A percentile compares a stretch with the other conserved stretches of the same genome.
phyloP scores from a whole-genome alignment of 2,888 invertebrate genomes.

The Drosophila ustulata region DNA sequence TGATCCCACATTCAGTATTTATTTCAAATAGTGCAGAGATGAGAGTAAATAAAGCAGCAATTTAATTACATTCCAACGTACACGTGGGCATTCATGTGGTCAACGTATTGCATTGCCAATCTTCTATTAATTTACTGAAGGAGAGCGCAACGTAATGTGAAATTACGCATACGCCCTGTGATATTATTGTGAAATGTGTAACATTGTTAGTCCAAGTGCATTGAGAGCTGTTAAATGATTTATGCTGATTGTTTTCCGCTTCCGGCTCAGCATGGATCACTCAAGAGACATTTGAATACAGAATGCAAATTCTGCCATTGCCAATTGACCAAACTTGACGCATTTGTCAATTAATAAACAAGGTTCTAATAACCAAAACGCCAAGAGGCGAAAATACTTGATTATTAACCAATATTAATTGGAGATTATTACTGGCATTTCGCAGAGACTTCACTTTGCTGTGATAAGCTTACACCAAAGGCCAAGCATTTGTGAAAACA shows the following conservation, averaged over 20 bases:
- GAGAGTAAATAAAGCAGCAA: background rate
- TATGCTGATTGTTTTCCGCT: slow-evolving; percentile 1
- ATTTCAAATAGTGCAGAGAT: background rate
- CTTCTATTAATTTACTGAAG: background rate
- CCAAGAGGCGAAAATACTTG: background rate
- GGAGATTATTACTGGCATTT: background rate
- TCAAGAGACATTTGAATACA: background rate
- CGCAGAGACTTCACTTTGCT: background rate
- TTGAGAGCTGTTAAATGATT: background rate
- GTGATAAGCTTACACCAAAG: background rate
- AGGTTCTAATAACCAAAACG: background rate
- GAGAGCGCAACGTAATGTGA: background rate
- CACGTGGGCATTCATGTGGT: background rate
- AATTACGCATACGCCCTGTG: background rate
- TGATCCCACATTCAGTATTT: background rate
- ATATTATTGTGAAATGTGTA: background rate
- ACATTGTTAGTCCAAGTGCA: background rate
- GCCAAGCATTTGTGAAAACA: slow-evolving; percentile 15
- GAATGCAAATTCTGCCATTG: background rate
- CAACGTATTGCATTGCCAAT: background rate
- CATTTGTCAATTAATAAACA: background rate
- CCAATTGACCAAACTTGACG: background rate
- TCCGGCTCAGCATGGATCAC: background rate
- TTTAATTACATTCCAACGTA: slow-evolving; percentile 8
- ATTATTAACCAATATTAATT: background rate